Percentiles rank a stretch among this genome's conserved stretches.
These are phyloP conservation scores for Nomada fucata DNA, from an alignment of 2,888 invertebrate genomes.

Conservation along the genomic window DNA sequence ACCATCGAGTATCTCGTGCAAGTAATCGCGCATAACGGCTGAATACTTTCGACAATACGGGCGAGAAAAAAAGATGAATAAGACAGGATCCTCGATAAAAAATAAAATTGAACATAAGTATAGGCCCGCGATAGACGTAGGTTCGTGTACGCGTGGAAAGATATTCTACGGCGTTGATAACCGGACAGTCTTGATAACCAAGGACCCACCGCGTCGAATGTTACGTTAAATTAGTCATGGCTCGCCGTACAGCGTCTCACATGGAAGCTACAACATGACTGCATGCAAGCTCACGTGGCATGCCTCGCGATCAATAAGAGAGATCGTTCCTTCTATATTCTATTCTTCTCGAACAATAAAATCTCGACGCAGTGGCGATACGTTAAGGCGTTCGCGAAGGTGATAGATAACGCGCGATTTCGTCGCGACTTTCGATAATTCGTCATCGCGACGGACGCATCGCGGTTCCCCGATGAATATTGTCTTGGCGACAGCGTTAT, in stretches of 20 bases:
- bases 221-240: slow-evolving; percentile 39
- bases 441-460: not conserved
- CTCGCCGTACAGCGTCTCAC: not conserved
- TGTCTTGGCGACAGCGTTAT: slow-evolving; percentile 30
- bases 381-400: too few relatives aligned
- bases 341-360: not conserved
- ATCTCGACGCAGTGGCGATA: not conserved
- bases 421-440: not conserved
- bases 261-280: slow-evolving; percentile 9
- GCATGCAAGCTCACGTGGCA: not conserved
- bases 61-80: not conserved
- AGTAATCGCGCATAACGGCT: slow-evolving; percentile 24
- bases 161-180: not conserved
- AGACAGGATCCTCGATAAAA: not conserved
- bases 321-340: not conserved
- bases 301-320: slow-evolving; percentile 22
- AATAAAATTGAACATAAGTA: too few relatives aligned
- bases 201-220: slow-evolving; percentile 42
- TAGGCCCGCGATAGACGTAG: too few relatives aligned
- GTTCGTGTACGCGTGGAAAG: not conserved
- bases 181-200: slow-evolving; percentile 45
- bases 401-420: not conserved
- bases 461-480: not conserved
- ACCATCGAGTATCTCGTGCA: slow-evolving; percentile 17
- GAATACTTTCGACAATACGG: not conserved